These are phyloP conservation scores for Noctua pronuba DNA, from an alignment of 2,888 invertebrate genomes.

Conservation along the genomic window DNA sequence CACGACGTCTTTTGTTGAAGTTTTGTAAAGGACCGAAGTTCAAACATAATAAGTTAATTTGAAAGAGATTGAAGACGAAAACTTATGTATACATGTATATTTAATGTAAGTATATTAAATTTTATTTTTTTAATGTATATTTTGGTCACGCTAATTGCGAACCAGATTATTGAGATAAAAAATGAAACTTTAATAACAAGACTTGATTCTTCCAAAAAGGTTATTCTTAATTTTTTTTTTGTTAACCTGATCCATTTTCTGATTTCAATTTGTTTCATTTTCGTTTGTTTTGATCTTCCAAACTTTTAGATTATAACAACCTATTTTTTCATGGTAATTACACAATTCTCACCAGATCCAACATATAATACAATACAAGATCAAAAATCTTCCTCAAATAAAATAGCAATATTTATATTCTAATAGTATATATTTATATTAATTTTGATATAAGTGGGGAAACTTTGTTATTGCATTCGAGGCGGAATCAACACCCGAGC, in stretches of 20 bases:
- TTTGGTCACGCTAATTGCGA: too few relatives aligned
- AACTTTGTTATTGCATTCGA: too few relatives aligned
- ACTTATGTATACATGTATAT: too few relatives aligned
- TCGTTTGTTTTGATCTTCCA: background rate
- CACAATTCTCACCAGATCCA: background rate
- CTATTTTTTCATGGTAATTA: background rate
- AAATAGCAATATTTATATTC: background rate
- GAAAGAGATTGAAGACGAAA: slow-evolving; percentile 1
- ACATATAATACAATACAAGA: background rate
- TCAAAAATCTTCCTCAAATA: background rate
- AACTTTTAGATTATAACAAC: background rate
- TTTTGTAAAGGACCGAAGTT: slow-evolving; percentile 22
- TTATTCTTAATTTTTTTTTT: background rate
- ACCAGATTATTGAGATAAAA: background rate
- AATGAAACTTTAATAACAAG: background rate
- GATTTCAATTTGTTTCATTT: background rate
- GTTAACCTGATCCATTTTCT: background rate
- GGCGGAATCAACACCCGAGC: too few relatives aligned
- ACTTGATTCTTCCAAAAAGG: too few relatives aligned
- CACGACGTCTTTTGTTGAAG: slow-evolving; percentile 1
- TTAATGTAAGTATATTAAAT: too few relatives aligned
- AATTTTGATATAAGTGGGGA: too few relatives aligned
- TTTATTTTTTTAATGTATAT: too few relatives aligned
- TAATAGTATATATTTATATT: too few relatives aligned
- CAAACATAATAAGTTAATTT: slow-evolving; percentile 3